Conservation (phyloP, 2,888 invertebrate species). For the Holacanthella duospinosa region DNA sequence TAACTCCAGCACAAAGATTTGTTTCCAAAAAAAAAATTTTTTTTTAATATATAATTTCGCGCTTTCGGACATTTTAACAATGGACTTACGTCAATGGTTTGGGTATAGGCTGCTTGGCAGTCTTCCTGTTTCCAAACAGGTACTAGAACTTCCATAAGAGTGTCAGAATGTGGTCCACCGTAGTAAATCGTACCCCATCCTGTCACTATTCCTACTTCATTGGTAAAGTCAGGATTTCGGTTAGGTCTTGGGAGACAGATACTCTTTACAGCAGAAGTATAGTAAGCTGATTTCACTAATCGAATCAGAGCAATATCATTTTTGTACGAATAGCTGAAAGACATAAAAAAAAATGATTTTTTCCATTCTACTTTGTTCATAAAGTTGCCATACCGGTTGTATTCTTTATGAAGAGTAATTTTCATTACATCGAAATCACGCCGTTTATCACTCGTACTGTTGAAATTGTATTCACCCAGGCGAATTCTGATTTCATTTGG, state of each 20-base stretch:
- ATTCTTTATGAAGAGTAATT: slow-evolving; percentile 57
- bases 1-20: slow-evolving; percentile 64
- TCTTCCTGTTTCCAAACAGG: slow-evolving; percentile 63
- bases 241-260: slow-evolving; percentile 63
- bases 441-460: slow-evolving; percentile 54
- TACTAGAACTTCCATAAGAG: slow-evolving; percentile 64
- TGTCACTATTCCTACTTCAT: slow-evolving; percentile 55
- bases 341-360: not conserved
- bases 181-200: slow-evolving; percentile 46
- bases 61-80: not conserved
- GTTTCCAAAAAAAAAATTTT: slow-evolving; percentile 45
- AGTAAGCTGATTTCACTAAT: slow-evolving; percentile 31
- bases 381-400: slow-evolving; percentile 44
- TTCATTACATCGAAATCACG: slow-evolving; percentile 58
- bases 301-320: slow-evolving; percentile 65
- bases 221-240: slow-evolving; percentile 48
- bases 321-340: slow-evolving; percentile 49
- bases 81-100: slow-evolving; percentile 47
- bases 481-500: slow-evolving; percentile 56
- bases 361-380: not conserved
- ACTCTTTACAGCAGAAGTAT: slow-evolving; percentile 59
- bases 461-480: slow-evolving; percentile 72
- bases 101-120: slow-evolving; percentile 54
- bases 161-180: slow-evolving; percentile 56
- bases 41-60: not conserved